Evolutionary conservation across 2,888 invertebrate genomes (phyloP), one percentile per base, ranked within the genome.

Genomic region (Acronicta psi): DNA sequence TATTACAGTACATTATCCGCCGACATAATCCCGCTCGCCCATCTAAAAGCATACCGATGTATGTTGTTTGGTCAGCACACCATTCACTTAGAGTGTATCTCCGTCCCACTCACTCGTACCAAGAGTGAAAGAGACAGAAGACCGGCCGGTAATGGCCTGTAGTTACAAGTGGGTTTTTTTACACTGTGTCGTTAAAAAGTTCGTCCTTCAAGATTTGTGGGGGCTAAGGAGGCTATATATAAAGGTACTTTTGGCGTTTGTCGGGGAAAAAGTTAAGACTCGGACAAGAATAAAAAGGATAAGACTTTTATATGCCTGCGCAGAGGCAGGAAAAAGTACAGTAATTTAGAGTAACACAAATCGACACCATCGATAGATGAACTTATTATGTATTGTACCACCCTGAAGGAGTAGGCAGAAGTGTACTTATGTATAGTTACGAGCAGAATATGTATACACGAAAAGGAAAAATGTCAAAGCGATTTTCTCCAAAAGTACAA

Each of bases 31-130:
- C 81, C 56, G 63, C 59, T 54, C 11, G 60, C 65, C 59, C 66
- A 61, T 72, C 82, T 88, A 85, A 88, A 86, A 88, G 88, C 86
- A 84, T 80, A 86, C 69, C 76, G 75, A 62, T 88, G 88, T 88
- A 80, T 73, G 74, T 82, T 85, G 75, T 82, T 85, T 81, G 82
- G 82, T 80, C 83, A 83, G 75, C 69, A 49, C 71, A 72, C 74
- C 70, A 69, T 73, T 79, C 74, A 69, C 60, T 72, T 73, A 64
- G 67, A 78, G 70, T 64, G 64, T 61, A 57, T 50, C 58, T 49
- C 62, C 38, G 10, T 70, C 57, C 9, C 23, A 2, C 18, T 67
- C 45, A 9, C 40, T 9, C 59, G 6, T 2, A 7, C 2, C 16
- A 20, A 11, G 44, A n/a, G 11, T 3, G 44, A 63, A 4, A 25